Evolutionary conservation across 2,888 invertebrate species (phyloP).

Genomic region (Tachystola acroxantha): DNA sequence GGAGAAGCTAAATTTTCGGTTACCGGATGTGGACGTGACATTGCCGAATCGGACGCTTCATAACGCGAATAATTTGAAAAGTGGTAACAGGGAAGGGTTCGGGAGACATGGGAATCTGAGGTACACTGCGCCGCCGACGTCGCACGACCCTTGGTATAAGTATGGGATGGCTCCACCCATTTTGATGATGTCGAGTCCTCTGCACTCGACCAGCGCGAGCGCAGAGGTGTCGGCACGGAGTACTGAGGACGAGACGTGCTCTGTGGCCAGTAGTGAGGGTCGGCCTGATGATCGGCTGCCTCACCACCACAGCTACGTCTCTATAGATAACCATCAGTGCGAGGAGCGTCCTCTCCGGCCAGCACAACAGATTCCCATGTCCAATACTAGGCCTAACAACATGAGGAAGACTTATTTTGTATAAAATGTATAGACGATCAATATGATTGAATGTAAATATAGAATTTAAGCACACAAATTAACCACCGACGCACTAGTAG

Average conservation of each 20-base stretch:
- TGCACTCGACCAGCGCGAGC: slow-evolving; percentile 77
- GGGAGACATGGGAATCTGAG: slow-evolving; percentile 70
- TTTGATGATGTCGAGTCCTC: slow-evolving; percentile 79
- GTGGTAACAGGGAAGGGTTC: slow-evolving; percentile 66
- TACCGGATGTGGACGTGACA: slow-evolving; percentile 85
- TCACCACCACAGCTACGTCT: slow-evolving; percentile 78
- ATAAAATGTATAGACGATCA: slow-evolving; percentile 29
- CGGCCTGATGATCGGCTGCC: slow-evolving; percentile 72
- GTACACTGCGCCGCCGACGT: slow-evolving; percentile 73
- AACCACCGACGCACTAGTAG: slow-evolving; percentile 10
- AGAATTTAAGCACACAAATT: slow-evolving; percentile 27
- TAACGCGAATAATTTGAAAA: slow-evolving; percentile 69
- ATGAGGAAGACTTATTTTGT: slow-evolving; percentile 76
- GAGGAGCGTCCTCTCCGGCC: slow-evolving; percentile 71
- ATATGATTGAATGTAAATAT: slow-evolving; percentile 25
- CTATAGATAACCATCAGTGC: slow-evolving; percentile 72
- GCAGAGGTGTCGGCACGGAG: slow-evolving; percentile 80
- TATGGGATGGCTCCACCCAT: slow-evolving; percentile 72
- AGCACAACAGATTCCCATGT: slow-evolving; percentile 69
- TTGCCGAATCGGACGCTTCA: slow-evolving; percentile 78
- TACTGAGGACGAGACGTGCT: slow-evolving; percentile 81
- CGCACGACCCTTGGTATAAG: slow-evolving; percentile 75
- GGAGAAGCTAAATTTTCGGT: slow-evolving; percentile 90
- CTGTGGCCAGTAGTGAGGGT: slow-evolving; percentile 76
- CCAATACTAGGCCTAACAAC: slow-evolving; percentile 58